These are phyloP conservation scores for Nemurella pictetii DNA, from an alignment of 2,888 invertebrate species.

Conservation along the genomic window DNA sequence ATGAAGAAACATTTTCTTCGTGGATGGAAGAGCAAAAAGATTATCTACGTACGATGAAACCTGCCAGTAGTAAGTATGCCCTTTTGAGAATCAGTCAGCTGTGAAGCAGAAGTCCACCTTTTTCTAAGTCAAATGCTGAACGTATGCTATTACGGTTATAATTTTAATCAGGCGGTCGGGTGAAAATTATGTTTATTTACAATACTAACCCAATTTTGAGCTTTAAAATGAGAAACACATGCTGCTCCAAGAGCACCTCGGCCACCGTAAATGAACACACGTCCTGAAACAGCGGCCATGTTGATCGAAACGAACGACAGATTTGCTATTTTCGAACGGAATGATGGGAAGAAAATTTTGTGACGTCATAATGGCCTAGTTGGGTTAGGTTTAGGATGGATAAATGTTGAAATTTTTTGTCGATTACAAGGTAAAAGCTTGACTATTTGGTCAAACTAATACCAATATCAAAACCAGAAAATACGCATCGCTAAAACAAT, in stretches of 20 bases:
- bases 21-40: not conserved
- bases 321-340: conserved; percentile 34
- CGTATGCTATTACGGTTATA: not conserved
- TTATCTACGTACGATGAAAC: not conserved
- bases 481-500: conserved; percentile 18
- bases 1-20: not conserved
- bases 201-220: conserved; percentile 78
- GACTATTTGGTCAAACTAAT: not conserved
- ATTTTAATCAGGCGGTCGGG: not conserved
- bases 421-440: conserved; percentile 54
- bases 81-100: conserved; percentile 13
- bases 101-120: not conserved
- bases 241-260: conserved; percentile 92
- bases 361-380: conserved; percentile 68
- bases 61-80: not conserved
- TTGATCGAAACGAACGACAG: conserved; percentile 23
- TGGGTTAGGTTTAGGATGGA: conserved; percentile 71
- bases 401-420: conserved; percentile 65
- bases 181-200: conserved; percentile 2
- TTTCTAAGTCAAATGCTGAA: not conserved
- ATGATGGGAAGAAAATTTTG: conserved; percentile 45
- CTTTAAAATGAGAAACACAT: conserved; percentile 86
- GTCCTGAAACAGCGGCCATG: conserved; percentile 53
- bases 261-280: conserved; percentile 92
- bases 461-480: conserved; percentile 32